Conservation (phyloP, 2,113 vertebrate genomes). For the Mormoops blainvillei region DNA sequence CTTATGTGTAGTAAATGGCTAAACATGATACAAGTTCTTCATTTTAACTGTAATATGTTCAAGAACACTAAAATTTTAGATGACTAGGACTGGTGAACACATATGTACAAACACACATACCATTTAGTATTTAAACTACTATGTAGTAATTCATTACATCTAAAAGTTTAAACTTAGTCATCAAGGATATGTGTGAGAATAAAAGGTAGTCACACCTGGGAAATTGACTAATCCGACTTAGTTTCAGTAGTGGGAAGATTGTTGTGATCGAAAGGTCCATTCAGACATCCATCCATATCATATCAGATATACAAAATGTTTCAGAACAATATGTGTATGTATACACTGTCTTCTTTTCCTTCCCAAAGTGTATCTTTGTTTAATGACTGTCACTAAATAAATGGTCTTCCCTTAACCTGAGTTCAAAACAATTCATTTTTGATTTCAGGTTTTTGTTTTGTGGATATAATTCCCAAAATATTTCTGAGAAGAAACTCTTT, state of each 20-base stretch:
- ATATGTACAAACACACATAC: fast-evolving
- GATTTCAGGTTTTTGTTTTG: not conserved
- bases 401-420: not conserved
- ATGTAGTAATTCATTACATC: not conserved
- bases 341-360: not conserved
- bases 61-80: not conserved
- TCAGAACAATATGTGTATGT: not conserved
- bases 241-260: not conserved
- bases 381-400: not conserved
- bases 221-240: not conserved
- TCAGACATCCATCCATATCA: not conserved
- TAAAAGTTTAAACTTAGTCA: not conserved
- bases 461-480: not conserved
- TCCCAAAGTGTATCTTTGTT: not conserved
- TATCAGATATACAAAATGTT: not conserved
- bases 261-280: not conserved
- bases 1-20: not conserved
- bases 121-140: not conserved
- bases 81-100: not conserved
- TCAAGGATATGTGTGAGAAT: not conserved
- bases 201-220: not conserved
- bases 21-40: not conserved
- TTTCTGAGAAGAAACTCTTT: not conserved
- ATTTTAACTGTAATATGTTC: not conserved
- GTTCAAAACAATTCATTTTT: not conserved